Evolutionary conservation across 2,797 vertebrate genomes (phyloP).

Genomic region (Gobio occitaniae): DNA sequence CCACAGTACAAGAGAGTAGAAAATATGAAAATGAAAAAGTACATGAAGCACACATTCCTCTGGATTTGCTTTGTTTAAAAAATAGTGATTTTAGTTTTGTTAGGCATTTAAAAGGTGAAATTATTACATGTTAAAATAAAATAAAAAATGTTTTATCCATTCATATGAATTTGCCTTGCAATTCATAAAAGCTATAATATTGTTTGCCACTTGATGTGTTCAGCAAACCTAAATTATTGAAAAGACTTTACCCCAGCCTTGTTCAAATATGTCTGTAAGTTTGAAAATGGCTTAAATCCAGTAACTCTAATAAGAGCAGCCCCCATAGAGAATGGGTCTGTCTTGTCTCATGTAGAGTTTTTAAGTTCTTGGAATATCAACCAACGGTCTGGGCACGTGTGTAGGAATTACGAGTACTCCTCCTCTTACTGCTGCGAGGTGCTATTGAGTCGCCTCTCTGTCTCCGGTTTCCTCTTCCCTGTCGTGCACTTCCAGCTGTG

Average conservation of each 20-base stretch:
- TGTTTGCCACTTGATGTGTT: background rate
- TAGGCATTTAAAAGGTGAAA: background rate
- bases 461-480: constrained; percentile 68
- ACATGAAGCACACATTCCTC: background rate
- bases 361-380: constrained; percentile 41
- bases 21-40: constrained; percentile 56
- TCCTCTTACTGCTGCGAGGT: constrained; percentile 68
- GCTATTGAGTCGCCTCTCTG: constrained; percentile 70
- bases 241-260: background rate
- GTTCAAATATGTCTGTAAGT: background rate
- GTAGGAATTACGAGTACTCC: constrained; percentile 70
- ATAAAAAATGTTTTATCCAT: background rate
- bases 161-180: background rate
- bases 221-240: background rate
- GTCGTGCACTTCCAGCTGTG: constrained; percentile 72
- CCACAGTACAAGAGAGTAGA: constrained; percentile 74
- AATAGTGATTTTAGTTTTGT: background rate
- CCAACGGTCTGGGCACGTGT: constrained; percentile 55
- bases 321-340: background rate
- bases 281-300: constrained; percentile 2
- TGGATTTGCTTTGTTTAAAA: background rate
- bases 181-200: background rate
- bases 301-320: background rate
- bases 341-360: background rate
- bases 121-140: background rate